Percentiles rank a stretch among this genome's conserved stretches.
These are phyloP conservation scores for Brachionus rubens DNA, from an alignment of 1,140 invertebrate genomes.

Conservation along the genomic window DNA sequence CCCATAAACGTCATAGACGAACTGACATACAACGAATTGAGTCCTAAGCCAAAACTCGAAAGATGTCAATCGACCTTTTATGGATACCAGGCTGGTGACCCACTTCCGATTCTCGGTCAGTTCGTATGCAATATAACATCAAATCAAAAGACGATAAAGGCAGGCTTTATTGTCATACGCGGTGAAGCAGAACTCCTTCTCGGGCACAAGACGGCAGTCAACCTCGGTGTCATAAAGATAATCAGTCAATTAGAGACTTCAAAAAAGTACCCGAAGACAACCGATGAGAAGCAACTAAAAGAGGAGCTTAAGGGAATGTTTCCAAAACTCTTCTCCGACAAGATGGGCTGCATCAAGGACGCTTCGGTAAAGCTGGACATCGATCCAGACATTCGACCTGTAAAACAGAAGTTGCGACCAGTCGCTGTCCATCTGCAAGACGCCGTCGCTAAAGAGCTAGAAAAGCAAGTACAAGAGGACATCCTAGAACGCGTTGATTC, in stretches of 20 bases:
- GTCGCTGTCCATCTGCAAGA: background rate
- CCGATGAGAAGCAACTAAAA: background rate
- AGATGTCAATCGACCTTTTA: background rate
- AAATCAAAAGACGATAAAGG: background rate
- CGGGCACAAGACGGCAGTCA: background rate
- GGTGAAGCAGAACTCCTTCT: background rate
- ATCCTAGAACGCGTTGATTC: background rate
- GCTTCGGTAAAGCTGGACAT: background rate
- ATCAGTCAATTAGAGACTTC: background rate
- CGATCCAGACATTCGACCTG: background rate
- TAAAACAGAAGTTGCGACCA: background rate
- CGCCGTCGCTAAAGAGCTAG: background rate
- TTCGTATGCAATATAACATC: background rate
- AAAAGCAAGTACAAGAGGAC: background rate
- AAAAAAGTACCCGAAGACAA: background rate
- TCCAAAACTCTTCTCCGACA: background rate
- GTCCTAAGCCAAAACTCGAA: background rate
- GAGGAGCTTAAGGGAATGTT: background rate
- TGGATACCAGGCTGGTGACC: background rate
- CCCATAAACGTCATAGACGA: constrained; percentile 4
- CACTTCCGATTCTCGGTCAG: background rate
- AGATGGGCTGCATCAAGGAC: background rate
- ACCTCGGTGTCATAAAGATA: background rate
- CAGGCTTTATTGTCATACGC: constrained; percentile 2
- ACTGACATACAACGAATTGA: background rate